Conservation (phyloP, 2,888 invertebrate species). For the Stenurella melanura region DNA sequence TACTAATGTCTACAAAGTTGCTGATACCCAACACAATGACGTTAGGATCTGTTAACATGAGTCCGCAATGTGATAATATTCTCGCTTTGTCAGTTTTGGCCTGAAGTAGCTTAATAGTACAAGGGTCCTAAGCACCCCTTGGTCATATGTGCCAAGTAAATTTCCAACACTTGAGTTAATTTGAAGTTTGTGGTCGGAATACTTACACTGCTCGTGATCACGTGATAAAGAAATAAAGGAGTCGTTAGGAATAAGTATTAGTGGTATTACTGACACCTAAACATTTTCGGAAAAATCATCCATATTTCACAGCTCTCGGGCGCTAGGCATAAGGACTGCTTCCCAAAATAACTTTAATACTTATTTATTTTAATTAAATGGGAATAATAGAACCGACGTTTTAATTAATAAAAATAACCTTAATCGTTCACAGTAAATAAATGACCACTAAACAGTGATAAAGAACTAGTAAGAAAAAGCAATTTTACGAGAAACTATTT, state of each 20-base stretch:
- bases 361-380: too few relatives aligned
- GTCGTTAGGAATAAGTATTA: not conserved
- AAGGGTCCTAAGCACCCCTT: not conserved
- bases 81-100: not conserved
- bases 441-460: too few relatives aligned
- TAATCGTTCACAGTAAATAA: too few relatives aligned
- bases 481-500: too few relatives aligned
- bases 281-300: too few relatives aligned
- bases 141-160: not conserved
- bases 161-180: not conserved
- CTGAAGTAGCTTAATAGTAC: not conserved
- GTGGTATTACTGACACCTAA: too few relatives aligned
- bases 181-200: not conserved
- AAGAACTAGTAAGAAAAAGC: too few relatives aligned
- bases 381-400: too few relatives aligned
- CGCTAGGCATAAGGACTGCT: too few relatives aligned
- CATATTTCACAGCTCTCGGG: too few relatives aligned
- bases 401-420: too few relatives aligned
- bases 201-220: not conserved
- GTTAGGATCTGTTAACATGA: not conserved
- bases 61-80: not conserved
- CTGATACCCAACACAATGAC: not conserved
- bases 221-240: not conserved
- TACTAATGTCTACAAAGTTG: not conserved
- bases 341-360: too few relatives aligned